phyloP scores from a whole-genome alignment of 2,888 invertebrate species.

The Andrena fulva region DNA sequence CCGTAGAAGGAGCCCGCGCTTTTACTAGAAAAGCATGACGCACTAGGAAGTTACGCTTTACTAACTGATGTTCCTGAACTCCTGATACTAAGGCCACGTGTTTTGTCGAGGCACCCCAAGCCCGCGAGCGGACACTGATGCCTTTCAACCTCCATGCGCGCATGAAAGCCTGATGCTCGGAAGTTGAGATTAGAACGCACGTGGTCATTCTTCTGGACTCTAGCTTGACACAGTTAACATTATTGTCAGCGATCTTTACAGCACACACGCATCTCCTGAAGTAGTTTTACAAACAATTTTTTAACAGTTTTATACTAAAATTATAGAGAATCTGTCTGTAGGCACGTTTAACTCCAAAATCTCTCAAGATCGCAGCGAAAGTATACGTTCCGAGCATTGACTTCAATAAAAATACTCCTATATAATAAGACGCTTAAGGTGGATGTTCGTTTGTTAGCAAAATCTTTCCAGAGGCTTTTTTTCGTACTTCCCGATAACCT shows the following conservation, averaged over 20 bases:
- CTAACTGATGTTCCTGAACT: constrained; percentile 69
- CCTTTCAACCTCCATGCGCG: constrained; percentile 47
- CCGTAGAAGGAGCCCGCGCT: constrained; percentile 84
- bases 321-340: too few relatives aligned
- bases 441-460: too few relatives aligned
- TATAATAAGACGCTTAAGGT: too few relatives aligned
- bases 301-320: too few relatives aligned
- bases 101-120: constrained; percentile 74
- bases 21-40: constrained; percentile 77
- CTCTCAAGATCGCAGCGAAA: too few relatives aligned
- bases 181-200: constrained; percentile 83
- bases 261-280: too few relatives aligned
- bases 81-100: constrained; percentile 80
- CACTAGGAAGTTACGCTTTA: constrained; percentile 8
- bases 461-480: too few relatives aligned
- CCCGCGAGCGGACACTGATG: constrained; percentile 45
- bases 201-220: constrained; percentile 80
- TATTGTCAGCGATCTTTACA: background rate
- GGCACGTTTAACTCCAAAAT: too few relatives aligned
- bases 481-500: too few relatives aligned
- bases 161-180: constrained; percentile 70
- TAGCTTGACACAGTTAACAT: constrained; percentile 41
- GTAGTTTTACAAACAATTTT: too few relatives aligned
- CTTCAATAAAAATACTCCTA: too few relatives aligned
- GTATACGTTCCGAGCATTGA: too few relatives aligned